Evolutionary conservation across 2,113 vertebrate species (phyloP).

Genomic region (Indri indri): DNA sequence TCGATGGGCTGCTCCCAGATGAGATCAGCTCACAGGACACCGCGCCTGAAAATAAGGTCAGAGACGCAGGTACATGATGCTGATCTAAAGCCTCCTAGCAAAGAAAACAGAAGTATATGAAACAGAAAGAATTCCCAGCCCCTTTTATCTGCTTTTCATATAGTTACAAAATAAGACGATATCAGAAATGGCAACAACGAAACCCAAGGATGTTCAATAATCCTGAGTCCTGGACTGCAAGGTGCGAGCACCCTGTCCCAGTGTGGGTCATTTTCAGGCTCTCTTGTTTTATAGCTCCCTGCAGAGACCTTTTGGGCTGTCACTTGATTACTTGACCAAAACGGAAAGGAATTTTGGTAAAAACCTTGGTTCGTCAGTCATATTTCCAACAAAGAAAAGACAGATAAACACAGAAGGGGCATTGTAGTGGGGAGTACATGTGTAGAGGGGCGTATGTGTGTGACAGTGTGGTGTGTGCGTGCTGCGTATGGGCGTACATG

Average conservation of each 20-base stretch:
- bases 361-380: neutral
- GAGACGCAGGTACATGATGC: rapidly evolving
- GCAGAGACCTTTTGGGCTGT: neutral
- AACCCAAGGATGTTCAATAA: neutral
- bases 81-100: neutral
- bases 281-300: neutral
- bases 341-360: neutral
- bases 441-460: too few species aligned
- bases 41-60: neutral
- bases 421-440: too few species aligned
- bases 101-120: neutral
- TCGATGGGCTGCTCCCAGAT: too few species aligned
- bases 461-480: rapidly evolving
- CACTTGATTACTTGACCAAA: neutral
- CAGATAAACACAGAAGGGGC: neutral
- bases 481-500: neutral
- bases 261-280: neutral
- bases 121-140: constrained; percentile 45
- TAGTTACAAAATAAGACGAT: neutral
- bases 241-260: neutral
- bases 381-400: neutral
- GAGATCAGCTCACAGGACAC: neutral
- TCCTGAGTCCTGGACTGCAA: neutral
- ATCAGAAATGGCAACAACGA: neutral
- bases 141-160: constrained; percentile 36